phyloP scores from a whole-genome alignment of 2,797 vertebrate genomes.

The Aeoliscus strigatus region DNA sequence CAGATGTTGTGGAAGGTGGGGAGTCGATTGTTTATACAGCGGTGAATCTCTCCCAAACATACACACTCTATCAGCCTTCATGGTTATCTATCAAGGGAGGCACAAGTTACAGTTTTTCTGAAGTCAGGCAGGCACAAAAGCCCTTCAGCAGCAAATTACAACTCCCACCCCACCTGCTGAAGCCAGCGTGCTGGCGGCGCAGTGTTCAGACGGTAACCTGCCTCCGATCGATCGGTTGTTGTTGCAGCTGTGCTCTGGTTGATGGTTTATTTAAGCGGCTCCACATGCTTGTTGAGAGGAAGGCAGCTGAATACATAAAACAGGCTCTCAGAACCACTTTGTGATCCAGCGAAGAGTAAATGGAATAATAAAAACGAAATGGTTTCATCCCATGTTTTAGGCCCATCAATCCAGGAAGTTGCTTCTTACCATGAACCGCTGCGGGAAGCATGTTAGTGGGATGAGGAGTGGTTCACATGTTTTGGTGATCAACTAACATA shows the following conservation, averaged over 20 bases:
- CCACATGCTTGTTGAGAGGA: constrained; percentile 97
- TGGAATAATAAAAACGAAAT: constrained; percentile 99
- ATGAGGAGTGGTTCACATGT: constrained; percentile 62
- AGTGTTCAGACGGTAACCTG: constrained; percentile 87
- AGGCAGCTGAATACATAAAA: constrained; percentile 99
- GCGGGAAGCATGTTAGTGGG: constrained; percentile 63
- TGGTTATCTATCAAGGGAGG: constrained; percentile 79
- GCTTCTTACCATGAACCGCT: constrained; percentile 83
- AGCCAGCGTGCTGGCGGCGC: constrained; percentile 81
- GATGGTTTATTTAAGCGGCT: constrained; percentile 99
- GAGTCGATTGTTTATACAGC: constrained; percentile 85
- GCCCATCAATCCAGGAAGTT: constrained; percentile 91
- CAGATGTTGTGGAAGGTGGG: constrained; percentile 82
- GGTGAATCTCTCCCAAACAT: constrained; percentile 81
- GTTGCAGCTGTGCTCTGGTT: constrained; percentile 95
- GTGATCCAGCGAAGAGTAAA: constrained; percentile 97
- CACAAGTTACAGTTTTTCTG: constrained; percentile 82
- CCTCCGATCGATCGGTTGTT: constrained; percentile 96
- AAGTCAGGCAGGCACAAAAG: constrained; percentile 80
- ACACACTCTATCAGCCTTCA: constrained; percentile 77
- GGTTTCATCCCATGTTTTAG: constrained; percentile 98
- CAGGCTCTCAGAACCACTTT: constrained; percentile 98
- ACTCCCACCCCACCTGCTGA: constrained; percentile 93
- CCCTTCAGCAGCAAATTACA: constrained; percentile 82
- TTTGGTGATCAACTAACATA: constrained; percentile 79